Conservation (phyloP, 2,888 invertebrate genomes). For the Molorchus minor region DNA sequence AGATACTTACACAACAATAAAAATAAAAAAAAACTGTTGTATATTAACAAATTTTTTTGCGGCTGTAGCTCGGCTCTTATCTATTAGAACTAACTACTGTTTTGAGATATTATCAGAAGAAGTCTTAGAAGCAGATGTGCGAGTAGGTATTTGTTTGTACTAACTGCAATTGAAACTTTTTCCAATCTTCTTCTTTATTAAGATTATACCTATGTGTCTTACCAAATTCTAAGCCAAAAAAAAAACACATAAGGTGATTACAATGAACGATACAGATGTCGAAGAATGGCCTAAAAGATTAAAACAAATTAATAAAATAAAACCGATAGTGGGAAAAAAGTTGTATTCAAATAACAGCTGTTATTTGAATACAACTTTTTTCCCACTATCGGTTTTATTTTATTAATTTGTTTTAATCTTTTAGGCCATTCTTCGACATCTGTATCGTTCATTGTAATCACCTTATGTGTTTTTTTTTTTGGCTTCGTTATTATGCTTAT, state of each 20-base stretch:
- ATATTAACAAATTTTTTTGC: slow-evolving; percentile 11
- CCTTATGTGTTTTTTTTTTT: slow-evolving; percentile 12
- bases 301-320: slow-evolving; percentile 21
- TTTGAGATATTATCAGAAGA: background rate
- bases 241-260: slow-evolving; percentile 10
- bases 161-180: no score
- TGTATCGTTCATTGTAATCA: slow-evolving; percentile 20
- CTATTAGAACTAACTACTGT: background rate
- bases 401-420: slow-evolving; percentile 18
- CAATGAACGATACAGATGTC: slow-evolving; percentile 22
- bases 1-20: no score
- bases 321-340: slow-evolving; percentile 16
- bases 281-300: slow-evolving; percentile 23
- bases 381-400: slow-evolving; percentile 18
- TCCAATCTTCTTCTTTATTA: no score
- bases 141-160: no score
- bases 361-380: slow-evolving; percentile 21
- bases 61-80: slow-evolving; percentile 1
- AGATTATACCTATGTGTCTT: no score
- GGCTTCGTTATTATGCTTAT: slow-evolving; percentile 14
- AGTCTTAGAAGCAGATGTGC: no score
- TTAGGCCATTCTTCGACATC: slow-evolving; percentile 24
- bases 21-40: no score
- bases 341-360: no score
- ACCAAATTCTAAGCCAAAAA: no score